These are phyloP conservation scores for Drosophila lini DNA, from an alignment of 1,140 invertebrate species.

Conservation along the genomic window DNA sequence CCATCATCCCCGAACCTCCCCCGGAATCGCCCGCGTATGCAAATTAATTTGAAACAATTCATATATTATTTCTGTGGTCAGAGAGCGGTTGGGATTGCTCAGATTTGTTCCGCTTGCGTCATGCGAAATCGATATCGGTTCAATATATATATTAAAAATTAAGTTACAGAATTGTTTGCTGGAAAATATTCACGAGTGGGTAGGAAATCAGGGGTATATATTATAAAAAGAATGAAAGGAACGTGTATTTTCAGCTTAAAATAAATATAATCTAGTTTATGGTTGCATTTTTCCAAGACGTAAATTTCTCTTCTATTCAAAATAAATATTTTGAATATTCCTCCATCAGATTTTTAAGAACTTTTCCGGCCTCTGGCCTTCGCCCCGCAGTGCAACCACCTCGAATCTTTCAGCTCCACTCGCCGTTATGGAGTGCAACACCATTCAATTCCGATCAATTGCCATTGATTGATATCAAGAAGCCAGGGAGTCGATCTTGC, in stretches of 20 bases:
- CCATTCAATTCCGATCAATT: constrained; percentile 75
- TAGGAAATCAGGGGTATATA: not conserved
- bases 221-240: not conserved
- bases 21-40: constrained; percentile 32
- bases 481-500: constrained; percentile 28
- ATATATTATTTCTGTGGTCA: constrained; percentile 30
- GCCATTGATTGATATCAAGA: constrained; percentile 68
- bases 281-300: not conserved
- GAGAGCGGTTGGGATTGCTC: constrained; percentile 4
- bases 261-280: not conserved
- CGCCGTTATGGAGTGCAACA: constrained; percentile 43
- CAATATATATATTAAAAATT: constrained; percentile 2
- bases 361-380: not conserved
- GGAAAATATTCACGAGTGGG: not conserved
- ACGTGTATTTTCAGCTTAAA: not conserved
- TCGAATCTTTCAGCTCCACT: constrained; percentile 43
- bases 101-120: constrained; percentile 45
- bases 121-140: constrained; percentile 21
- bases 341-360: constrained; percentile 4
- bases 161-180: not conserved
- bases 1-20: not conserved
- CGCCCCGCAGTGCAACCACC: constrained; percentile 9
- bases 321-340: not conserved
- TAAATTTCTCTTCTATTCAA: not conserved
- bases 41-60: constrained; percentile 72